These are phyloP conservation scores for Brachystomella parvula DNA, from an alignment of 1,140 invertebrate species.

Conservation along the genomic window DNA sequence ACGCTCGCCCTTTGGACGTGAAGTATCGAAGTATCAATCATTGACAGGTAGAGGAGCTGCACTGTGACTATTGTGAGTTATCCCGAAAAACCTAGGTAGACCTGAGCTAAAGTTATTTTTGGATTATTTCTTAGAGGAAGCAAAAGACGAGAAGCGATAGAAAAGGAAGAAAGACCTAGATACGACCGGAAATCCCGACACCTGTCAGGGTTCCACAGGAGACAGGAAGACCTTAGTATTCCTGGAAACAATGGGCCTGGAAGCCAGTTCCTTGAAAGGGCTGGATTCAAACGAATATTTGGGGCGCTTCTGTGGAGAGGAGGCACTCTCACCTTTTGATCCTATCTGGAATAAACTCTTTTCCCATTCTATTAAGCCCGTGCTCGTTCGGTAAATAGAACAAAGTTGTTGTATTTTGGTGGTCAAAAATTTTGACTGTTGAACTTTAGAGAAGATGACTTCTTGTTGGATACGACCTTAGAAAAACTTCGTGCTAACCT, in stretches of 20 bases:
- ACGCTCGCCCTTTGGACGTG: no score
- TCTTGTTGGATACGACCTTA: conserved; percentile 68
- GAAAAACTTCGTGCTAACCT: conserved; percentile 64
- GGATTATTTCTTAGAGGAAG: neutral
- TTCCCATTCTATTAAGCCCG: conserved; percentile 77
- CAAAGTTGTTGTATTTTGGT: conserved; percentile 17
- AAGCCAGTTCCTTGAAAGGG: conserved; percentile 71
- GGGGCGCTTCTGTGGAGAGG: conserved; percentile 63
- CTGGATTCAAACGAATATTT: conserved; percentile 74
- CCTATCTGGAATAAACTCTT: conserved; percentile 89
- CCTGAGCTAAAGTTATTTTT: neutral
- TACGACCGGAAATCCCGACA: neutral
- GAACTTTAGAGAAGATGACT: conserved; percentile 61
- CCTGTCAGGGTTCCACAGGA: neutral
- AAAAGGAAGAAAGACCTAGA: neutral
- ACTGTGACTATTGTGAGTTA: no score
- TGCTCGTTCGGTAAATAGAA: conserved; percentile 58
- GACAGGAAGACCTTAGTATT: neutral
- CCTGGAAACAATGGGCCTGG: conserved; percentile 64
- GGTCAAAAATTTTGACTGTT: no score
- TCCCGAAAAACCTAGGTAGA: no score
- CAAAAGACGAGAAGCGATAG: neutral
- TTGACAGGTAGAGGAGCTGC: no score
- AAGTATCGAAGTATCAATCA: no score
- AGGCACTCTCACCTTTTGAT: conserved; percentile 75